A percentile compares a stretch with the other conserved stretches of the same genome.
These are phyloP conservation scores for Platysteira castanea DNA, from an alignment of 2,113 vertebrate species.

Conservation along the genomic window DNA sequence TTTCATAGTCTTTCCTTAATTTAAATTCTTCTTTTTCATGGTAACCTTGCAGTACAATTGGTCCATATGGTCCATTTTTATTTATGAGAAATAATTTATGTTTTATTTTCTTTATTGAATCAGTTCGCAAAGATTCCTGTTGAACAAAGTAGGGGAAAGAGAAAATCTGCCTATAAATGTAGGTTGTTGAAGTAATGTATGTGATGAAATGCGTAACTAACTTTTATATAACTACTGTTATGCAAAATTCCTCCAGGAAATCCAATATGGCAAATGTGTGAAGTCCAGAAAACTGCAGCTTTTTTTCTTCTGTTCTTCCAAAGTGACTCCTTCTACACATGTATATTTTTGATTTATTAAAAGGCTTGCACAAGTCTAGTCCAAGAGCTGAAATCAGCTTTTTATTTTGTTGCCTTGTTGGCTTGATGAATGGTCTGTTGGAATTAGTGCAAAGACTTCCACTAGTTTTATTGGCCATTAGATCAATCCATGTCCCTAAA, in stretches of 20 bases:
- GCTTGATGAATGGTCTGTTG: neutral
- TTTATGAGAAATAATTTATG: neutral
- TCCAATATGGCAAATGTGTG: neutral
- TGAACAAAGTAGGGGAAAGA: neutral
- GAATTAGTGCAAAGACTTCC: neutral
- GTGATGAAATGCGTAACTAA: neutral
- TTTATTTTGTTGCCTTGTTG: neutral
- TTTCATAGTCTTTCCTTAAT: slow-evolving; percentile 16
- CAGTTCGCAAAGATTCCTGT: neutral
- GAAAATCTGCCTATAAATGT: neutral
- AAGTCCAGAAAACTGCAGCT: neutral
- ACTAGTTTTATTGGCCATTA: neutral
- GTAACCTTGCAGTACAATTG: neutral
- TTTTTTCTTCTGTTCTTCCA: neutral
- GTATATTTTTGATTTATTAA: neutral
- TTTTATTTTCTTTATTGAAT: neutral
- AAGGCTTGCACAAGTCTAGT: neutral
- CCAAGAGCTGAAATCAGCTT: neutral
- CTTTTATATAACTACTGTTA: neutral
- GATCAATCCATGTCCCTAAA: neutral
- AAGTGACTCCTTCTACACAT: neutral
- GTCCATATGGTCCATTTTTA: slow-evolving; percentile 9
- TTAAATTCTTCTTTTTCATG: slow-evolving; percentile 20
- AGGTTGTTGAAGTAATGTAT: neutral
- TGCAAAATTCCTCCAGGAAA: neutral